Percentiles rank a stretch among this genome's conserved stretches.
Conservation (phyloP, 2,888 invertebrate genomes). For the Cryptocephalus moraei region DNA sequence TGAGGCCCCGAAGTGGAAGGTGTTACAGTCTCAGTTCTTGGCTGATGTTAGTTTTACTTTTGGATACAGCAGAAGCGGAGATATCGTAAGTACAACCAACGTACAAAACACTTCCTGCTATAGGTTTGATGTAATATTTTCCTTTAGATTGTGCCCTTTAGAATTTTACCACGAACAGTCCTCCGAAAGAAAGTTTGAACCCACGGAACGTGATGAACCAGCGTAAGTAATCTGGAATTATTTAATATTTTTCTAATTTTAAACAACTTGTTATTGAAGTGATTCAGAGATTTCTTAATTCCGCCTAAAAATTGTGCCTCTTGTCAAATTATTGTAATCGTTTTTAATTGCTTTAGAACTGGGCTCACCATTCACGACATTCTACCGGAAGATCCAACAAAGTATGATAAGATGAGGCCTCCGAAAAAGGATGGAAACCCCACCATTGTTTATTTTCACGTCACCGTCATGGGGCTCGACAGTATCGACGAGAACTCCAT, state of each 20-base stretch:
- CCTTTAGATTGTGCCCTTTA: constrained; percentile 26
- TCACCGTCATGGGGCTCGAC: constrained; percentile 90
- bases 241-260: not conserved
- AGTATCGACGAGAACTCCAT: constrained; percentile 94
- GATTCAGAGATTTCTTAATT: not conserved
- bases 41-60: constrained; percentile 5
- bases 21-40: constrained; percentile 1
- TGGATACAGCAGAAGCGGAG: constrained; percentile 8
- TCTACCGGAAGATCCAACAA: constrained; percentile 74
- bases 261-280: not conserved
- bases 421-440: constrained; percentile 83
- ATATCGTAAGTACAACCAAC: constrained; percentile 12
- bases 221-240: constrained; percentile 16
- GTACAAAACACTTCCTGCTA: too few relatives aligned
- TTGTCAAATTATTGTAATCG: not conserved
- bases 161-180: constrained; percentile 27
- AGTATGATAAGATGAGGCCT: constrained; percentile 89
- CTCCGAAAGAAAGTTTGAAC: constrained; percentile 22
- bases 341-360: constrained; percentile 40
- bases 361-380: constrained; percentile 76
- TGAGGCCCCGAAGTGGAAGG: constrained; percentile 6
- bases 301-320: too few relatives aligned
- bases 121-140: too few relatives aligned
- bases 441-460: constrained; percentile 82
- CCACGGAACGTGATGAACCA: constrained; percentile 19